Evolutionary conservation across 2,113 vertebrate genomes (phyloP).

Genomic region (Heterocephalus glaber): DNA sequence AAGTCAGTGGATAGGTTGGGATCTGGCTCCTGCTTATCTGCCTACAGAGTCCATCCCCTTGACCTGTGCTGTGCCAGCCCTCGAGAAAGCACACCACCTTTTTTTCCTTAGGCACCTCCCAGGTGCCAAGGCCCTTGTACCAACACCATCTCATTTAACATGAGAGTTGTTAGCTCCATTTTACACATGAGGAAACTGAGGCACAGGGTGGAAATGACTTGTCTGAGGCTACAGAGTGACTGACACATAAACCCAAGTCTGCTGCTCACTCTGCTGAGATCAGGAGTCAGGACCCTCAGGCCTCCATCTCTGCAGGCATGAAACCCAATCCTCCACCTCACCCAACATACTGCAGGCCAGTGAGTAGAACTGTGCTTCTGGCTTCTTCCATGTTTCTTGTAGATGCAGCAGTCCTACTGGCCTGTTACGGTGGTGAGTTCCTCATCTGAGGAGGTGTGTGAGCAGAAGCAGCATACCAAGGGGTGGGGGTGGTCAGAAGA

Average conservation of each 20-base stretch:
- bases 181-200: neutral
- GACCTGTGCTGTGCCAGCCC: fast-evolving
- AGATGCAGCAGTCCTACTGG: neutral
- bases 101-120: neutral
- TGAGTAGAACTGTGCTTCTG: neutral
- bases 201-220: neutral
- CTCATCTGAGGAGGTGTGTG: neutral
- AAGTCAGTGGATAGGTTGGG: neutral
- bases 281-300: neutral
- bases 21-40: neutral
- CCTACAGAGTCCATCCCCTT: neutral
- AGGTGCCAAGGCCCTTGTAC: neutral
- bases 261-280: neutral
- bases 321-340: neutral
- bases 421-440: neutral
- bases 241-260: neutral
- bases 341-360: neutral
- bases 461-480: neutral
- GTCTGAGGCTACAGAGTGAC: neutral
- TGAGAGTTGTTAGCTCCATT: neutral
- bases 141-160: neutral
- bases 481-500: neutral
- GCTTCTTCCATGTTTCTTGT: neutral
- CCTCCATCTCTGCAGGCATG: neutral
- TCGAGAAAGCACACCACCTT: neutral